These are phyloP conservation scores for Caenorhabditis inopinata DNA, from an alignment of 1,140 invertebrate species.

Conservation along the genomic window DNA sequence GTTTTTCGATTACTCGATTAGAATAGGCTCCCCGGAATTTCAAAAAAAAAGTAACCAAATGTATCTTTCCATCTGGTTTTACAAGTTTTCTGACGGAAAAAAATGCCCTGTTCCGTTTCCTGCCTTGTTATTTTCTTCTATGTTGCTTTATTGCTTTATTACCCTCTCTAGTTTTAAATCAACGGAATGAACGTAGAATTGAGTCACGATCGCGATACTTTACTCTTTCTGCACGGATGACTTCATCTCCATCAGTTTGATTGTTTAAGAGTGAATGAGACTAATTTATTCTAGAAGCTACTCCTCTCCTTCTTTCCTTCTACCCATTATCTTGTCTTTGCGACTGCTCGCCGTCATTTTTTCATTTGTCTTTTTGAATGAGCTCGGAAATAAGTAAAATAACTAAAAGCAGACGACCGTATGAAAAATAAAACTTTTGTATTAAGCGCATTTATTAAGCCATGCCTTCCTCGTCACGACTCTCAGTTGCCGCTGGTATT, in stretches of 20 bases:
- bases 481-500: neutral
- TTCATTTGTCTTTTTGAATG: neutral
- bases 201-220: too few species aligned
- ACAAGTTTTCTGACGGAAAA: too few species aligned
- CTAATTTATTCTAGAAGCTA: neutral
- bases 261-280: neutral
- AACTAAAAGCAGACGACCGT: slow-evolving; percentile 10
- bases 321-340: neutral
- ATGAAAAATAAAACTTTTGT: slow-evolving; percentile 18
- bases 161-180: too few species aligned
- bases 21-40: too few species aligned
- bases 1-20: too few species aligned
- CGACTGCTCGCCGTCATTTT: neutral
- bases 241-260: slow-evolving; percentile 8
- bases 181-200: too few species aligned
- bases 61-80: too few species aligned
- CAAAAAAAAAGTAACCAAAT: too few species aligned
- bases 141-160: too few species aligned
- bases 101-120: too few species aligned
- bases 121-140: too few species aligned
- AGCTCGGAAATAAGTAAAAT: neutral
- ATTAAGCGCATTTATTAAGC: slow-evolving; percentile 18
- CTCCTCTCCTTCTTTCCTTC: neutral
- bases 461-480: neutral
- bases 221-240: neutral